phyloP scores from a whole-genome alignment of 1,140 invertebrate genomes.

The Apis dorsata region DNA sequence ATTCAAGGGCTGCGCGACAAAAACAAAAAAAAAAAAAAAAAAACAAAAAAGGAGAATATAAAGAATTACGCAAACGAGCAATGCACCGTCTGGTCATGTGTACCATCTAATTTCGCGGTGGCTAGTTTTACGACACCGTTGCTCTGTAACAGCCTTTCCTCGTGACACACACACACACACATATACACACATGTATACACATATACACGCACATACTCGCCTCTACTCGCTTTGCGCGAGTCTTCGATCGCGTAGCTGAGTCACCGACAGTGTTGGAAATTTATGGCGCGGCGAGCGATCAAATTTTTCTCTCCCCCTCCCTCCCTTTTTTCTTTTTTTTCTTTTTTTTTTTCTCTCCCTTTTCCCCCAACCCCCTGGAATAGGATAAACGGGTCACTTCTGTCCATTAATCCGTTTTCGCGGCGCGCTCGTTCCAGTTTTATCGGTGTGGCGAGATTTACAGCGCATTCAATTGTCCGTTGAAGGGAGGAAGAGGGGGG shows the following conservation, averaged over 20 bases:
- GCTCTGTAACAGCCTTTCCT: constrained; percentile 17
- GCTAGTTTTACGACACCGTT: constrained; percentile 40
- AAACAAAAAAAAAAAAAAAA: too few relatives aligned
- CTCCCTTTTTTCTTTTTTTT: too few relatives aligned
- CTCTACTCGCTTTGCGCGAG: not conserved
- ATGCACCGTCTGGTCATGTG: constrained; percentile 19
- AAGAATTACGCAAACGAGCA: not conserved
- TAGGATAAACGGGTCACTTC: constrained; percentile 56
- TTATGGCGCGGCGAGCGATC: constrained; percentile 49
- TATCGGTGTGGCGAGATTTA: constrained; percentile 54
- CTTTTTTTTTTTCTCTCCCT: not conserved
- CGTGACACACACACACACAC: not conserved
- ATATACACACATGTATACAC: too few relatives aligned
- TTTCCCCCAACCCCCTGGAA: not conserved
- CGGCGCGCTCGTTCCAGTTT: constrained; percentile 43
- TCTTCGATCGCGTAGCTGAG: constrained; percentile 61
- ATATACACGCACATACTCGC: not conserved
- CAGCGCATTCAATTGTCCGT: constrained; percentile 54
- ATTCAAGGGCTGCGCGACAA: not conserved
- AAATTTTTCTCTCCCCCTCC: constrained; percentile 35
- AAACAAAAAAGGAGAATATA: not conserved
- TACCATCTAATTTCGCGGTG: constrained; percentile 53
- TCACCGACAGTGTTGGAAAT: constrained; percentile 62
- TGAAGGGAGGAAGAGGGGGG: not conserved
- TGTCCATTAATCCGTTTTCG: constrained; percentile 65